Base-by-base conservation (phyloP, 1,140 invertebrate genomes). In the Scaptodrosophila lebanonensis region DNA sequence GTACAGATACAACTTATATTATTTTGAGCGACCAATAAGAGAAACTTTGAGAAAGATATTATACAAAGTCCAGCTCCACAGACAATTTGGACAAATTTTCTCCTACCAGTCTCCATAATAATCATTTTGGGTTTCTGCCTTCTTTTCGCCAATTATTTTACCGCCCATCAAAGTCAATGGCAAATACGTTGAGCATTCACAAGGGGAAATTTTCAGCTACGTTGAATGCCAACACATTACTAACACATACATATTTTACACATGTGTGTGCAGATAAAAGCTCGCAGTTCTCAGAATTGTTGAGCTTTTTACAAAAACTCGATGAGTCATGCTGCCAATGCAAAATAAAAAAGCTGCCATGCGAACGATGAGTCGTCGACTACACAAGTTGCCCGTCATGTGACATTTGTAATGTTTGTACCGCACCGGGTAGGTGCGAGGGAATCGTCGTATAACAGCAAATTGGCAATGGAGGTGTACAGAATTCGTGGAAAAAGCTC, bases 401-500 rank as follows among this genome's bases (percentile, higher is more conserved):
- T 82, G 75, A 82, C 61, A 57, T 58, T 47, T 63, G 75, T 82
- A 69, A 64, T 63, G 44, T 11, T 32, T 18, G 12, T n/a, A n/a
- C n/a, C n/a, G n/a, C n/a, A n/a, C n/a, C n/a, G 29, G 43, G 47
- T 61, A 49, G 63, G 69, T 49, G 57, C 44, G 44, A 12, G 38
- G 53, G 40, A 25, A 29, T 20, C 5, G 22, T 17, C 25, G 27
- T 9, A 13, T 25, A 11, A 20, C 50, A 52, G 35, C 25, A 13
- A 35, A 16, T 53, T 40, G 9, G 32, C 13, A 11, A 9, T 18
- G 59, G 9, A 38, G 27, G 17, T 58, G 33, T 16, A 45, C 54
- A 16, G 42, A 67, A 66, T 77, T 82, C 68, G 39, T 61, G 65
- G 73, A 77, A 75, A 82, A n/a, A n/a, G n/a, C n/a, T n/a, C n/a